phyloP scores from a whole-genome alignment of 2,888 invertebrate genomes.

The Eupelmus urozonus region DNA sequence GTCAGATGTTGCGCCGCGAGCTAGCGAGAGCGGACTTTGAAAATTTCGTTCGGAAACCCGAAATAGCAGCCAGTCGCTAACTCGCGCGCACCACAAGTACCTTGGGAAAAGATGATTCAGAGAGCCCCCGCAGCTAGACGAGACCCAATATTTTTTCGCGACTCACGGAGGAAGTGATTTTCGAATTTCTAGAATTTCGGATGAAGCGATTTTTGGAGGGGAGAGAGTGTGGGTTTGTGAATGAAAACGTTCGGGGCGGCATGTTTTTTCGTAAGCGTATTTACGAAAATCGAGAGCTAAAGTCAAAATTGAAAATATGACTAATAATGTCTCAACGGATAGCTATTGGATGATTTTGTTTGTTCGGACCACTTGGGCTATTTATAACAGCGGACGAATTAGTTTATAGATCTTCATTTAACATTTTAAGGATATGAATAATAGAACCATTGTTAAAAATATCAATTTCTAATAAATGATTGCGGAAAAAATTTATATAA shows the following conservation, averaged over 20 bases:
- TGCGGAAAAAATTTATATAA: too few species aligned
- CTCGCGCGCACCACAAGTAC: conserved; percentile 1
- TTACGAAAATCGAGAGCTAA: not conserved
- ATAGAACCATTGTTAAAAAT: too few species aligned
- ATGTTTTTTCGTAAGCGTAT: not conserved
- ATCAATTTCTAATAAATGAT: too few species aligned
- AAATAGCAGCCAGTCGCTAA: conserved; percentile 44
- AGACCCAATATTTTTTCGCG: not conserved
- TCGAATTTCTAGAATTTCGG: not conserved
- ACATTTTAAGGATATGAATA: too few species aligned
- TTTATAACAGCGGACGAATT: conserved; percentile 14
- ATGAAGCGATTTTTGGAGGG: too few species aligned
- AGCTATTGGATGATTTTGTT: conserved; percentile 30
- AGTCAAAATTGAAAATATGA: conserved; percentile 31
- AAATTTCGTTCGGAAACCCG: conserved; percentile 42
- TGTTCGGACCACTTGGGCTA: conserved; percentile 7
- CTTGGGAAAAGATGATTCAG: conserved; percentile 50
- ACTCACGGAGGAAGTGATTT: not conserved
- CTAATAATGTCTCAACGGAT: conserved; percentile 15
- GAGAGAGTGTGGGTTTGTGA: too few species aligned
- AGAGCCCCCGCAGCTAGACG: not conserved
- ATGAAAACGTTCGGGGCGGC: not conserved
- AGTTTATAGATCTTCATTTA: not conserved
- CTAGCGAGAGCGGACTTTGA: conserved; percentile 19
- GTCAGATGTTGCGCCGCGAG: not conserved